Conservation (phyloP, 2,797 vertebrate species). For the Sebastes ruberrimus region DNA sequence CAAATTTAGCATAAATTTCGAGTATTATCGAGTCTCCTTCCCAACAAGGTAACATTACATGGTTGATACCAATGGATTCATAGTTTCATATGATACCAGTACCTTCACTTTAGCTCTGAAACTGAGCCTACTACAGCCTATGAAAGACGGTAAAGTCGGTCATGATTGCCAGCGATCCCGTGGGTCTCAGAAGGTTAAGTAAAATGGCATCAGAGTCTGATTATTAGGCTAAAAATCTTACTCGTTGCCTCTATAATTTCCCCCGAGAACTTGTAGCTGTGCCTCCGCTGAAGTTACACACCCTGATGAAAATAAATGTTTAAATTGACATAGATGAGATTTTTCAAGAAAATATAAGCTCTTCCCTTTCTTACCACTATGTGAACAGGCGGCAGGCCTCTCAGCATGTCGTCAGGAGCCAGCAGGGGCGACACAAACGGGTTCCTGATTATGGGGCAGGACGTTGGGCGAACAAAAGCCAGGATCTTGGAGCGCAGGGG, state of each 20-base stretch:
- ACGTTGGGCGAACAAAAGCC: constrained; percentile 67
- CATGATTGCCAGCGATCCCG: too few species aligned
- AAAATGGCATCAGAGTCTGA: neutral
- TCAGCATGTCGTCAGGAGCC: constrained; percentile 84
- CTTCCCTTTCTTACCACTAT: constrained; percentile 87
- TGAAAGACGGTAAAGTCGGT: too few species aligned
- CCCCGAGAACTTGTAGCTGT: neutral
- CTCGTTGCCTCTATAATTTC: neutral
- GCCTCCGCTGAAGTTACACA: neutral
- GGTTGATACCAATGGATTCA: too few species aligned
- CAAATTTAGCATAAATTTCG: too few species aligned
- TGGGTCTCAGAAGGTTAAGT: neutral
- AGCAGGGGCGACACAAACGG: constrained; percentile 91
- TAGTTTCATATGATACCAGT: too few species aligned
- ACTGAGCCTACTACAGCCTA: too few species aligned
- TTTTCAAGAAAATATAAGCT: neutral
- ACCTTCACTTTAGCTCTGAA: too few species aligned
- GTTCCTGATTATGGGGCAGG: constrained; percentile 85
- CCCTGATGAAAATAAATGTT: neutral
- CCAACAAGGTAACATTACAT: too few species aligned
- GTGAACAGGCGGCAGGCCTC: constrained; percentile 86
- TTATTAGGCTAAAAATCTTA: neutral
- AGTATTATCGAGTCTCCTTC: too few species aligned
- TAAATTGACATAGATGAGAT: neutral
- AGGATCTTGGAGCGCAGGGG: constrained; percentile 83